phyloP scores from a whole-genome alignment of 2,113 vertebrate species.

The Burhinus oedicnemus region DNA sequence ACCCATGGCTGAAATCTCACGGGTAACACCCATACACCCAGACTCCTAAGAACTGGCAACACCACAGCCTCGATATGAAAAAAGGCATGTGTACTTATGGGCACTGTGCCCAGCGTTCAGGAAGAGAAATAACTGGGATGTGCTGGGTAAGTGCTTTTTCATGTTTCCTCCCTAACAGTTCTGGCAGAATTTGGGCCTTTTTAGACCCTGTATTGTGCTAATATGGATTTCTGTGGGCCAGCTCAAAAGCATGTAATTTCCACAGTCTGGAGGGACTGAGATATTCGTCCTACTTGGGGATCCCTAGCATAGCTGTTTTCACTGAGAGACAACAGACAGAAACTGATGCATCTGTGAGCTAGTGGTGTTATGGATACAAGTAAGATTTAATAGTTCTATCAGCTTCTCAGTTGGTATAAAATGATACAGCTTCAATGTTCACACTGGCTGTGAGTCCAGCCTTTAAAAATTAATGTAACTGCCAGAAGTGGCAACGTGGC shows the following conservation, averaged over 20 bases:
- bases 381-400: neutral
- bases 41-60: neutral
- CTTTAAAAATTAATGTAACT: neutral
- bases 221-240: neutral
- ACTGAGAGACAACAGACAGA: neutral
- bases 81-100: neutral
- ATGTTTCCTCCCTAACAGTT: neutral
- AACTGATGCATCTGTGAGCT: rapidly evolving
- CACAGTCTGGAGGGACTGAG: rapidly evolving
- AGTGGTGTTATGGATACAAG: neutral
- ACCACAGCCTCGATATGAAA: rapidly evolving
- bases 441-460: neutral
- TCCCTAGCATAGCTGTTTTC: neutral
- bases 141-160: neutral
- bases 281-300: neutral
- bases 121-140: neutral
- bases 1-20: neutral
- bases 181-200: neutral
- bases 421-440: neutral
- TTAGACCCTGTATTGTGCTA: neutral
- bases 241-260: neutral
- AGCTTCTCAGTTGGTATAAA: neutral
- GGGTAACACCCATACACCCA: neutral
- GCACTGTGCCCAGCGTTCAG: neutral
- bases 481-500: neutral